Evolutionary conservation across 2,888 invertebrate genomes (phyloP), one percentile per base, ranked within the genome.

Genomic region (Blastobasis adustella): DNA sequence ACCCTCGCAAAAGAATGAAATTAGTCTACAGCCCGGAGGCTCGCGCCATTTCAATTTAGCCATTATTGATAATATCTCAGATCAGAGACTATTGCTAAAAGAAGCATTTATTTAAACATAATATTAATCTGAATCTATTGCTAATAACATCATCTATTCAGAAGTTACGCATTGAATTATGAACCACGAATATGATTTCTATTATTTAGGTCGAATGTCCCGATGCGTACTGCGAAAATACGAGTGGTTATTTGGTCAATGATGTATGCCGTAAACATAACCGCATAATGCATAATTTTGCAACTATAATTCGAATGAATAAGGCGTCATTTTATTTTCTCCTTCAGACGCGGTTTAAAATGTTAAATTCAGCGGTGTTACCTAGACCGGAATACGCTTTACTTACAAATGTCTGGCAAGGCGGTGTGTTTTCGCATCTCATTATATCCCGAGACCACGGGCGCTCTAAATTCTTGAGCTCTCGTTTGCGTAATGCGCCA

Each of bases 401-500:
- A 69, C 66, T 73, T 67, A 69, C 64, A 67, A 67, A 65, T 68
- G 63, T 64, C 67, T 66, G 63, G 56, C 57, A 60, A 61, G 61
- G 56, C 56, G 53, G 57, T 62, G 60, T 64, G 71, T 76, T 75
- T 72, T 72, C 69, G 70, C 71, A 73, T 77, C 73, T 77, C 78
- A 77, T 82, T 79, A 80, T 74, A 72, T 67, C 66, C 62, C 55
- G 58, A 57, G 65, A 67, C 64, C 61, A 62, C 57, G 66, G 59
- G 64, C 67, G 65, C 67, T 63, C 71, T 71, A 71, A 74, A 77
- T 73, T 77, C 72, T 71, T 70, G 64, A 71, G 69, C 67, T 75
- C 78, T 74, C 76, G 72, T 77, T 78, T 76, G 71, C 69, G 71
- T 76, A 71, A 76, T 71, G 67, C 73, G 65, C 71, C 68, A 76